phyloP scores from a whole-genome alignment of 1,140 invertebrate species.

The Globodera ellingtonae region DNA sequence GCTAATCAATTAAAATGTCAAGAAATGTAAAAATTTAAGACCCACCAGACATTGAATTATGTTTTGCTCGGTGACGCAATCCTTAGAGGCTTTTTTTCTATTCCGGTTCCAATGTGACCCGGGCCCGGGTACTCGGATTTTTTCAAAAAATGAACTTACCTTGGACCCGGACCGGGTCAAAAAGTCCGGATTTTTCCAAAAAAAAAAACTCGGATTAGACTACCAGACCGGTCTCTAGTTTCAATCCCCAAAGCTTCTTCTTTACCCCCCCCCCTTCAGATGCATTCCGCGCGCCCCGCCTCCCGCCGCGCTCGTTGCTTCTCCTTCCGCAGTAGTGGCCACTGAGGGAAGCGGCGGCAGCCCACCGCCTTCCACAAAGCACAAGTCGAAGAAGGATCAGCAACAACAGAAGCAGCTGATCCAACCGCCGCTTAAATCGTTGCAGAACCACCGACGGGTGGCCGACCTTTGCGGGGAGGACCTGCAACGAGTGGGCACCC shows the following conservation, averaged over 20 bases:
- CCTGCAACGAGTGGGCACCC: background rate
- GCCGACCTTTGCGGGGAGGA: conserved; percentile 5
- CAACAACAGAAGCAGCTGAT: background rate
- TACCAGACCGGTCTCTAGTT: no score
- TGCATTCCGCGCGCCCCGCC: background rate
- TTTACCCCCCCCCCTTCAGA: background rate
- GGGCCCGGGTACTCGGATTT: no score
- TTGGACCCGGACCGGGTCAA: no score
- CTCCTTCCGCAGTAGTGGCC: background rate
- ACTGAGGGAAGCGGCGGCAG: background rate
- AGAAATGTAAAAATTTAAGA: background rate
- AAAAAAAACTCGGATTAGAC: no score
- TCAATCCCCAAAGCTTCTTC: no score
- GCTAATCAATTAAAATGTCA: background rate
- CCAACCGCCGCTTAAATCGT: background rate
- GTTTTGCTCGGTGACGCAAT: no score
- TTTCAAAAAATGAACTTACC: no score
- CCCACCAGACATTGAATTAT: no score
- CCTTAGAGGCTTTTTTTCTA: no score
- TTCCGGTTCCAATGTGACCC: no score
- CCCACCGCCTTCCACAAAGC: background rate
- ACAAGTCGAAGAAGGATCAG: background rate
- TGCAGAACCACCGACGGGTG: conserved; percentile 12
- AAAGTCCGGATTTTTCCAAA: no score
- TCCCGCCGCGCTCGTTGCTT: background rate